Evolutionary conservation across 2,888 invertebrate genomes (phyloP).

Genomic region (Spicauda simplicius): DNA sequence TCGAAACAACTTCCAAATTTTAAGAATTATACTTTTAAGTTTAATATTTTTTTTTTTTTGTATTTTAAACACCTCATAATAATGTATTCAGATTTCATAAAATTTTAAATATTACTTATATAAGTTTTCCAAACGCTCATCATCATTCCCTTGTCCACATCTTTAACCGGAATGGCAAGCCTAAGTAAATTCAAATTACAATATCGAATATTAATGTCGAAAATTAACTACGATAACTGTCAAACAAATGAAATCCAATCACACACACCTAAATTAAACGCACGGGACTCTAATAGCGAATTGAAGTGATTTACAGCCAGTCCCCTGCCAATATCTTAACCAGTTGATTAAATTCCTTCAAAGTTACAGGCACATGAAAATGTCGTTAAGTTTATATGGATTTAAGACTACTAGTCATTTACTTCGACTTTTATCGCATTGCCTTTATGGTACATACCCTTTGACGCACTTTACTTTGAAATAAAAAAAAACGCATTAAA

Average conservation of each 20-base stretch:
- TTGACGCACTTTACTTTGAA: too few species aligned
- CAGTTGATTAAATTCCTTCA: slow-evolving; percentile 75
- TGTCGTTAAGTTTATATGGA: slow-evolving; percentile 71
- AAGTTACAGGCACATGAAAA: slow-evolving; percentile 58
- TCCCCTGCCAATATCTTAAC: slow-evolving; percentile 68
- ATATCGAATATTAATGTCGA: too few species aligned
- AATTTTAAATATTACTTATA: too few species aligned
- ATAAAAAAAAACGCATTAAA: too few species aligned
- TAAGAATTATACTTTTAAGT: too few species aligned
- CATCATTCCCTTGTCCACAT: neutral
- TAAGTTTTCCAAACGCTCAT: neutral
- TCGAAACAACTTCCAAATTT: too few species aligned
- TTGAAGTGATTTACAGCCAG: slow-evolving; percentile 61
- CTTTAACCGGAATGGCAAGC: neutral
- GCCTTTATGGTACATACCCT: too few species aligned
- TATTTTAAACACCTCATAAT: too few species aligned
- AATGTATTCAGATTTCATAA: too few species aligned
- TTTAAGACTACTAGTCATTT: neutral
- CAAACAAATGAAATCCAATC: slow-evolving; percentile 11
- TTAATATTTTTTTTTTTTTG: too few species aligned
- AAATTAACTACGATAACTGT: slow-evolving; percentile 6
- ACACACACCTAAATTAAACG: slow-evolving; percentile 5
- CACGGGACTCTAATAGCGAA: slow-evolving; percentile 5
- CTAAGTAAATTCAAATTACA: neutral
- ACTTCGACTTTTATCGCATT: too few species aligned